Percentiles rank a stretch among this genome's conserved stretches.
Evolutionary conservation across 2,113 vertebrate genomes (phyloP).

Genomic region (Chaetodon trifascialis): DNA sequence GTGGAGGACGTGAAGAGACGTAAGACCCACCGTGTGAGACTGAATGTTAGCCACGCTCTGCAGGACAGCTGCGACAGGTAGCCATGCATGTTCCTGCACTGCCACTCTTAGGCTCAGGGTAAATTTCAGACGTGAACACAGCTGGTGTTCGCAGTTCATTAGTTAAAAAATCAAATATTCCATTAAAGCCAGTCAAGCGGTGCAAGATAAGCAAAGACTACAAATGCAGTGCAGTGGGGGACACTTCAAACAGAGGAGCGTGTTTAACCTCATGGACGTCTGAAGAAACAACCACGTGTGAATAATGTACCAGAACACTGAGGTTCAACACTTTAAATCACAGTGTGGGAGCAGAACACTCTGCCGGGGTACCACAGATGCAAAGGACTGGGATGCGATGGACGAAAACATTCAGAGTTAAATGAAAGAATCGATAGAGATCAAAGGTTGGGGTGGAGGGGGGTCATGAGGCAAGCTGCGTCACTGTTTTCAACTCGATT

Average conservation of each 20-base stretch:
- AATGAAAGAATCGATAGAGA: neutral
- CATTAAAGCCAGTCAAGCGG: conserved; percentile 55
- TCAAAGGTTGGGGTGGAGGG: neutral
- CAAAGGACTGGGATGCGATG: conserved; percentile 14
- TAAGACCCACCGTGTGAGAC: accelerated
- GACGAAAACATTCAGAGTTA: conserved; percentile 32
- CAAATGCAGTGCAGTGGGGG: conserved; percentile 19
- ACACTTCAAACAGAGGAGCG: neutral
- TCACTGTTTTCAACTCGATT: conserved; percentile 22
- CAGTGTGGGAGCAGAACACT: neutral
- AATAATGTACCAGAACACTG: conserved; percentile 14
- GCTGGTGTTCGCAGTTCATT: neutral
- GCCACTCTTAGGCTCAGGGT: neutral
- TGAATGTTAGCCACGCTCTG: neutral
- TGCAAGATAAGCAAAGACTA: conserved; percentile 19
- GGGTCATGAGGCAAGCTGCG: conserved; percentile 48
- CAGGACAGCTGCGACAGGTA: conserved; percentile 18
- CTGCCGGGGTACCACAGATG: neutral
- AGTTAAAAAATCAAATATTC: neutral
- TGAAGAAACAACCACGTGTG: neutral
- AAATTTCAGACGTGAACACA: neutral
- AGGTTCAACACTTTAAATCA: conserved; percentile 10
- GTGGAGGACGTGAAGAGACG: conserved; percentile 12
- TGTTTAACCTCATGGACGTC: neutral
- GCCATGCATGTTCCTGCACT: conserved; percentile 50